Evolutionary conservation across 1,140 invertebrate species (phyloP), one percentile per base, ranked within the genome.

Genomic region (Aphidius gifuensis): DNA sequence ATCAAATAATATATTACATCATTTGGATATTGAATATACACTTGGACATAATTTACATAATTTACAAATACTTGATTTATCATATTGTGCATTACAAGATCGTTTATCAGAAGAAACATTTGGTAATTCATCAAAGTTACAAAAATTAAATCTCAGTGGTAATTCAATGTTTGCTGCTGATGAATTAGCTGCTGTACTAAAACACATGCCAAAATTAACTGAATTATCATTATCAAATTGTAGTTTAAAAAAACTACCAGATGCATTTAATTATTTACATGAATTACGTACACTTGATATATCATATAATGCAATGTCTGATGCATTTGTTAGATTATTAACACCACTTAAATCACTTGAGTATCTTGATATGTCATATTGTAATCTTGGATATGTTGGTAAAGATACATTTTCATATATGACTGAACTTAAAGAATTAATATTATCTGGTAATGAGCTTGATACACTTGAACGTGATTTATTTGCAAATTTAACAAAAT

Each of bases 291-390:
- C 88, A 69, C 79, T 89, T 32, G 87, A 88, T 68, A 86, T 89
- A 64, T 89, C 87, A 1, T 83, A 87, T 62, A 89, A 89, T 78
- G 87, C 88, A 3, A 69, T 90, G 0, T 84, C 85, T 38, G 85
- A 89, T 69, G 88, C 86, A 0, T 90, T 89, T 69, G 86, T 86
- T 9, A 84, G 80, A 68, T 71, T 89, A 11, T 73, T 90, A n/a
- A 85, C 85, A 1, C 88, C 88, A 0, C 71, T 90, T 3, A 83
- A 85, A 46, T 85, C 85, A 23, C 74, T 90, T 9, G 85, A 88
- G 75, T 87, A 86, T 70, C 75, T 90, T 8, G 88, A 90, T 69
- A 90, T 90, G 87, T 87, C 88, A 6, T 88, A 88, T 67, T 88
- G 88, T 74, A 86, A 87, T 71, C 76, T 90, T 8, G 86, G 86